Evolutionary conservation across 2,888 invertebrate species (phyloP).

Genomic region (Dynastes maya): DNA sequence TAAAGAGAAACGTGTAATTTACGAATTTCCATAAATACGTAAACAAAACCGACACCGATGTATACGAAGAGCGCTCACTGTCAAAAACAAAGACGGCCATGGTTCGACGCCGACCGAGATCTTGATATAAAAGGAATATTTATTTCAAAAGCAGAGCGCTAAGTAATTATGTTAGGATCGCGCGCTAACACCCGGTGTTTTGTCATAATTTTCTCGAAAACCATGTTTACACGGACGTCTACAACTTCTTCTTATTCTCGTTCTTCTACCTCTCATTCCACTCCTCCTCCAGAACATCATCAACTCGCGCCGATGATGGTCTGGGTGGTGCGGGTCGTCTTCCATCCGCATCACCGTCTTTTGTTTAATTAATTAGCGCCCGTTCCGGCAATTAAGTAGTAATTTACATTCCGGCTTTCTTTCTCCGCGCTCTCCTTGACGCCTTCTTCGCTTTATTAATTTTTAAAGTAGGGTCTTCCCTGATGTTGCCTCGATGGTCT

Average conservation of each 20-base stretch:
- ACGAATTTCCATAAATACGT: constrained; percentile 48
- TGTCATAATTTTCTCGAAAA: constrained; percentile 66
- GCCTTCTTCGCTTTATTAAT: constrained; percentile 61
- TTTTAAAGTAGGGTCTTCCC: constrained; percentile 57
- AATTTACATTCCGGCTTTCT: constrained; percentile 63
- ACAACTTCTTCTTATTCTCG: constrained; percentile 53
- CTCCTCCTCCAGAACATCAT: constrained; percentile 19
- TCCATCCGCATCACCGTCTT: constrained; percentile 56
- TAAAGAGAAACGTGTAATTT: constrained; percentile 34
- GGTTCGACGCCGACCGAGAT: constrained; percentile 60
- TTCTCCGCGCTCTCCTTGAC: constrained; percentile 56
- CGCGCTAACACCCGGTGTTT: constrained; percentile 63
- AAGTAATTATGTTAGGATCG: constrained; percentile 62
- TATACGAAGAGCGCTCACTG: constrained; percentile 17
- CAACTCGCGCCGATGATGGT: constrained; percentile 1
- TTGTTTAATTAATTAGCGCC: constrained; percentile 69
- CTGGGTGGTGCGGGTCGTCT: constrained; percentile 22
- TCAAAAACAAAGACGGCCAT: constrained; percentile 53
- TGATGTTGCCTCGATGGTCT: constrained; percentile 13
- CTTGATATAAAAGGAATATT: constrained; percentile 58
- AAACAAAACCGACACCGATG: constrained; percentile 34
- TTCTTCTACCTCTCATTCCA: neutral
- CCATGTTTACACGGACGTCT: constrained; percentile 65
- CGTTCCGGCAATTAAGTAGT: constrained; percentile 66
- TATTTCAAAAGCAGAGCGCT: constrained; percentile 56